Evolutionary conservation across 2,797 vertebrate species (phyloP).

Genomic region (Adrianichthys oophorus): DNA sequence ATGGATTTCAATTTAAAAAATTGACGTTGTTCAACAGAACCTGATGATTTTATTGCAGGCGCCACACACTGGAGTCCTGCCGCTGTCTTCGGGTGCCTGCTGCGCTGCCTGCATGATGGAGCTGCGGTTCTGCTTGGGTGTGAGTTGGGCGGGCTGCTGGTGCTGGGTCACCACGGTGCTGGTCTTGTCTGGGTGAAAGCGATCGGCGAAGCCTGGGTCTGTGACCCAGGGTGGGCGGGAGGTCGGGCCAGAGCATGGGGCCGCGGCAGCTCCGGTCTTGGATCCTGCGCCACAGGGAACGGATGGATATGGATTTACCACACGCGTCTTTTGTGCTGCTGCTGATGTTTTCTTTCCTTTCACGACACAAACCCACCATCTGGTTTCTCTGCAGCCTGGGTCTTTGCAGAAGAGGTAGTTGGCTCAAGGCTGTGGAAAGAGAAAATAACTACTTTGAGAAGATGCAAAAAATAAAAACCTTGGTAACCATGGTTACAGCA

Average conservation of each 20-base stretch:
- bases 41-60: slow-evolving; percentile 98
- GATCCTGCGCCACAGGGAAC: slow-evolving; percentile 37
- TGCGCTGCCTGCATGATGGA: slow-evolving; percentile 95
- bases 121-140: slow-evolving; percentile 93
- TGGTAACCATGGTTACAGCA: slow-evolving; percentile 60
- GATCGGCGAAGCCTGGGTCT: slow-evolving; percentile 89
- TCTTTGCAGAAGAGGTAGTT: slow-evolving; percentile 70
- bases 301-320: slow-evolving; percentile 1
- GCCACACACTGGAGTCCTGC: slow-evolving; percentile 89
- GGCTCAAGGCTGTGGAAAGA: slow-evolving; percentile 72
- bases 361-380: slow-evolving; percentile 74
- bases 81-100: slow-evolving; percentile 75
- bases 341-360: slow-evolving; percentile 47
- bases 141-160: slow-evolving; percentile 88
- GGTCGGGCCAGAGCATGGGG: slow-evolving; percentile 66
- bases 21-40: slow-evolving; percentile 53
- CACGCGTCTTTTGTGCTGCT: slow-evolving; percentile 17
- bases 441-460: slow-evolving; percentile 67
- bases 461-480: neutral
- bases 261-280: slow-evolving; percentile 47
- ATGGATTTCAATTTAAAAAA: too few relatives aligned
- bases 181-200: slow-evolving; percentile 92
- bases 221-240: slow-evolving; percentile 93
- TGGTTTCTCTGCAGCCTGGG: slow-evolving; percentile 73
- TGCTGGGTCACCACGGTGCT: slow-evolving; percentile 95